Evolutionary conservation across 2,888 invertebrate species (phyloP).

Genomic region (Pachliopta kotzebuea): DNA sequence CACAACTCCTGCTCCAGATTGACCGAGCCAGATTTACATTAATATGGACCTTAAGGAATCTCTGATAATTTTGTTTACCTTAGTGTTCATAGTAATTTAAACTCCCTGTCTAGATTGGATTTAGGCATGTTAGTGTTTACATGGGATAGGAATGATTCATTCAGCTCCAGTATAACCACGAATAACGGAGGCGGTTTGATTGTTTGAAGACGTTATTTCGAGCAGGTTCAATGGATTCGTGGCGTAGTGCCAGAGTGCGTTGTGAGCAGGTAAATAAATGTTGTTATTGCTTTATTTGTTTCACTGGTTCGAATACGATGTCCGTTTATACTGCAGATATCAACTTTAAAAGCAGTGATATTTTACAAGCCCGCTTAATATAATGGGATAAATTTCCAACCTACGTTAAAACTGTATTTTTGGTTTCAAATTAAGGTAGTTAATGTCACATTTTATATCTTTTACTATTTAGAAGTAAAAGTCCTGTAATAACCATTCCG

Average conservation of each 20-base stretch:
- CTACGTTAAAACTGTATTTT: too few relatives aligned
- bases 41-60: too few relatives aligned
- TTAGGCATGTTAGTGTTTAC: background rate
- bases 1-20: too few relatives aligned
- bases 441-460: too few relatives aligned
- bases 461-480: too few relatives aligned
- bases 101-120: background rate
- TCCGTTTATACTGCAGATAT: background rate
- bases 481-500: too few relatives aligned
- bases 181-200: constrained; percentile 29
- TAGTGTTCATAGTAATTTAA: background rate
- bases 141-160: constrained; percentile 29
- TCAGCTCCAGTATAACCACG: constrained; percentile 30
- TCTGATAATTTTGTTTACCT: too few relatives aligned
- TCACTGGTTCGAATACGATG: constrained; percentile 9
- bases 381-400: too few relatives aligned
- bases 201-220: constrained; percentile 33
- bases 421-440: too few relatives aligned
- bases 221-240: constrained; percentile 34
- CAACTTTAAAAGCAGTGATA: too few relatives aligned
- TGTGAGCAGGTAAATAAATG: constrained; percentile 22
- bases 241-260: constrained; percentile 33
- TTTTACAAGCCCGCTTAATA: too few relatives aligned
- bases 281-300: constrained; percentile 23
- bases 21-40: too few relatives aligned